phyloP scores from a whole-genome alignment of 2,888 invertebrate species.

The Nebria brevicollis region DNA sequence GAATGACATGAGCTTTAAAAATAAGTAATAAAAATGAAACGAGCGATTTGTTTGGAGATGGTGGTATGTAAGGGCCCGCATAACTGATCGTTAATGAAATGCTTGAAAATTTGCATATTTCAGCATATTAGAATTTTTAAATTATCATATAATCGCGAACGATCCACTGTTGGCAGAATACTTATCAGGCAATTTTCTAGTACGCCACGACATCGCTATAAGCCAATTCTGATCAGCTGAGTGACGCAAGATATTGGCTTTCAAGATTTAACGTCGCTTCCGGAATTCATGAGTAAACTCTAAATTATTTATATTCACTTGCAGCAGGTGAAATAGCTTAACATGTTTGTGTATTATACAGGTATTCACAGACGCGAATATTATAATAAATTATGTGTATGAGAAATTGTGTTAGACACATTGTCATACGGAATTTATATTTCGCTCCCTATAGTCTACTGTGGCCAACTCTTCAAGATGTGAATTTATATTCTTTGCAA shows the following conservation, averaged over 20 bases:
- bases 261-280: slow-evolving; percentile 25
- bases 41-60: no score
- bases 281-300: slow-evolving; percentile 6
- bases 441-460: no score
- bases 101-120: slow-evolving; percentile 44
- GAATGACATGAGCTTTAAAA: background rate
- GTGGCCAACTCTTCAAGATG: no score
- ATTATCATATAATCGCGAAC: slow-evolving; percentile 30
- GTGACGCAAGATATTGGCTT: slow-evolving; percentile 21
- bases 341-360: no score
- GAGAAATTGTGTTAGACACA: no score
- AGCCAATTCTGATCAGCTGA: background rate
- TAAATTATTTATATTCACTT: background rate
- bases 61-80: background rate
- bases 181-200: slow-evolving; percentile 4
- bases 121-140: slow-evolving; percentile 39
- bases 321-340: no score
- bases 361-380: no score
- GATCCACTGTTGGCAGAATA: slow-evolving; percentile 39
- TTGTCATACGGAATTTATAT: no score
- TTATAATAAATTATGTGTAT: no score
- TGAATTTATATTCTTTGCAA: no score
- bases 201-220: background rate
- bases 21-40: no score
- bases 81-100: slow-evolving; percentile 39